phyloP scores from a whole-genome alignment of 2,888 invertebrate genomes.

The Neoascia interrupta region DNA sequence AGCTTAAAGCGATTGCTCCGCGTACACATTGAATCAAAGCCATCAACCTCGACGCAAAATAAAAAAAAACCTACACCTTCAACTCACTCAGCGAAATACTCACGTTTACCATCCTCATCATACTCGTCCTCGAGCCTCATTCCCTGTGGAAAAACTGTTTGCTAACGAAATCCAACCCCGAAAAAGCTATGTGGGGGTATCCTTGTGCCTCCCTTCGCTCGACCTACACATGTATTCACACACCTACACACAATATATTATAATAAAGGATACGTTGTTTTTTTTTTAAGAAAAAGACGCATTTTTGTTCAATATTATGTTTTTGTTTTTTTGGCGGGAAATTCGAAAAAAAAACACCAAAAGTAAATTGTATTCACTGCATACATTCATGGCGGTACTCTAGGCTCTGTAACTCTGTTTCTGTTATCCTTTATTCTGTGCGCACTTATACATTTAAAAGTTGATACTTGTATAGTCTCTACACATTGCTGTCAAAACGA shows the following conservation, averaged over 20 bases:
- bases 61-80: slow-evolving; percentile 11
- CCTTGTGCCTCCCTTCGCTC: too few species aligned
- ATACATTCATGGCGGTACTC: slow-evolving; percentile 48
- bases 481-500: too few species aligned
- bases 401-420: too few species aligned
- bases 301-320: slow-evolving; percentile 57
- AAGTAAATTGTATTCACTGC: slow-evolving; percentile 63
- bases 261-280: slow-evolving; percentile 55
- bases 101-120: slow-evolving; percentile 17
- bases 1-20: slow-evolving; percentile 54
- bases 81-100: slow-evolving; percentile 22
- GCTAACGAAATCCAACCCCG: slow-evolving; percentile 17
- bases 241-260: slow-evolving; percentile 2
- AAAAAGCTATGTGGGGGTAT: slow-evolving; percentile 53
- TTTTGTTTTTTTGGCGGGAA: slow-evolving; percentile 57
- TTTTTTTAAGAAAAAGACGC: slow-evolving; percentile 67
- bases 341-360: slow-evolving; percentile 43
- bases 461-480: slow-evolving; percentile 23
- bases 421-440: slow-evolving; percentile 37
- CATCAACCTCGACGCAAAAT: slow-evolving; percentile 50
- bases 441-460: neutral
- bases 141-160: slow-evolving; percentile 17
- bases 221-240: slow-evolving; percentile 22
- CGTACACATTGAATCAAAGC: slow-evolving; percentile 65
- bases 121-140: slow-evolving; percentile 48